Evolutionary conservation across 2,113 vertebrate genomes (phyloP).

Genomic region (Phocoena phocoena): DNA sequence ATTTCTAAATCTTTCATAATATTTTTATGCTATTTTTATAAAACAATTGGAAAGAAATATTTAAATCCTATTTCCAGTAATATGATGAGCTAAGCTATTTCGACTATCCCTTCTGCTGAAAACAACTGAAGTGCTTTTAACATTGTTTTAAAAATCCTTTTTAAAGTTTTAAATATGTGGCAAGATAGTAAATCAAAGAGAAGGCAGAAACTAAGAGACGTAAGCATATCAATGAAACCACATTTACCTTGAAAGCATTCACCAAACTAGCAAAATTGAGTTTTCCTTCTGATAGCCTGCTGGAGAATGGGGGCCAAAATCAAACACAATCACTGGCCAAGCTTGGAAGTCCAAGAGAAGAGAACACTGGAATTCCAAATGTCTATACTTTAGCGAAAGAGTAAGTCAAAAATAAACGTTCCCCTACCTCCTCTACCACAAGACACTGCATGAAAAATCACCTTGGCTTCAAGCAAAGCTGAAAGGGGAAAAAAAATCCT

Average conservation of each 20-base stretch:
- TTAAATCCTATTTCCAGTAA: neutral
- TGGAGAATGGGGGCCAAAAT: neutral
- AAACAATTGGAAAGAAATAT: neutral
- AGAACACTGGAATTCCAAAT: neutral
- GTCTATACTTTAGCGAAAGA: neutral
- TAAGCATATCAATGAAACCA: neutral
- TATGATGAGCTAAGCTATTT: neutral
- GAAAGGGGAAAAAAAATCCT: neutral
- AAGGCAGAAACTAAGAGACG: neutral
- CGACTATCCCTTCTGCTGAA: neutral
- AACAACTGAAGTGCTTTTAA: neutral
- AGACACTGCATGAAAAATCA: neutral
- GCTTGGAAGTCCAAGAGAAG: neutral
- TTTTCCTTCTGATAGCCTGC: neutral
- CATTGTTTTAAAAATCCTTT: neutral
- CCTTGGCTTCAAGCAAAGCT: neutral
- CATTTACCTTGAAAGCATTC: neutral
- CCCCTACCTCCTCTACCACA: neutral
- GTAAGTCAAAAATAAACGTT: neutral
- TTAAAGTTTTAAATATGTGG: neutral
- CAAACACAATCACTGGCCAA: neutral
- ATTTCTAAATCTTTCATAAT: neutral
- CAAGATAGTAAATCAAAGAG: neutral
- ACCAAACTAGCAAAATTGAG: neutral
- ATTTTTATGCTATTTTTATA: neutral